Evolutionary conservation across 2,113 vertebrate species (phyloP), one percentile per base, ranked within the genome.

Genomic region (Podilymbus podiceps): DNA sequence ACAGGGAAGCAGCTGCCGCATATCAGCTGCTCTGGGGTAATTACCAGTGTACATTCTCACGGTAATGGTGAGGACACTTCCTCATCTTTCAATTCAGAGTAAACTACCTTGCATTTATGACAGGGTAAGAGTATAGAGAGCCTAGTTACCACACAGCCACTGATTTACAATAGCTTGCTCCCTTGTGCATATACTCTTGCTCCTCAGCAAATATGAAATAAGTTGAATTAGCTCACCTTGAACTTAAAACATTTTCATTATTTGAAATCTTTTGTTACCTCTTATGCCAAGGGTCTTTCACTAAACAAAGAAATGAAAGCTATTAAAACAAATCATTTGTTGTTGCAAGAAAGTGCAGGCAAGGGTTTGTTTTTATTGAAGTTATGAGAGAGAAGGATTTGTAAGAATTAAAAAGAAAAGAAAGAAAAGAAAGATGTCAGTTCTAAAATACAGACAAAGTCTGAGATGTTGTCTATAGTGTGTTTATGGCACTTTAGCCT

Each of bases 1-100:
- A 89, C 81, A 95, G 91, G 87, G 94, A 96, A 96, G 87, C 89
- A 96, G 87, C 67, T 94, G 95, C 84, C 91, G 71, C 42, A 4
- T 68, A 89, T 94, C 93, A 96, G 83, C 79, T 93, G 79, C 89
- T 95, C 89, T 59, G 38, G 68, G 64, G 62, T 88, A 85, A 95
- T 93, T 82, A 95, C 49, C 9, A 4, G 74, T 30, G 58, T 79
- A 60, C 91, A 88, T 93, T 97, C 94, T 91, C 96, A 96, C 35
- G 1, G 85, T 85, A 95, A 76, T 1, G 0, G 69, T 49, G 53
- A 91, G 73, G 33, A 88, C 53, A 87, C 87, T 95, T 95, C 94
- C 93, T 91, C 84, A 87, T 94, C 93, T 84, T 95, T 87, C 81
- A 62, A 16, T 82, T 85, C 81, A 94, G 84, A 76, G 74, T 69